Evolutionary conservation across 2,113 vertebrate genomes (phyloP).

Genomic region (Centropristis striata): DNA sequence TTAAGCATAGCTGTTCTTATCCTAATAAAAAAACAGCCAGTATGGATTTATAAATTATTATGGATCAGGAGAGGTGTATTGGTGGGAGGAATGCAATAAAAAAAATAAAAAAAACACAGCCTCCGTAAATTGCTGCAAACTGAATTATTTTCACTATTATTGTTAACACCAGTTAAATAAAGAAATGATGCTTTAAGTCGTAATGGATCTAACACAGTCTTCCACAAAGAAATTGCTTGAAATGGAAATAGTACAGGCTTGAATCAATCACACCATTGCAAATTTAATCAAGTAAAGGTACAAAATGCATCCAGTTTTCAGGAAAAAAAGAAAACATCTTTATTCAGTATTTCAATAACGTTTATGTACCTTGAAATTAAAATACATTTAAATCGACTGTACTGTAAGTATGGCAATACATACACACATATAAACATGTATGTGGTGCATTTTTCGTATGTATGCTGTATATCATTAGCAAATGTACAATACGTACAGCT

Average conservation of each 20-base stretch:
- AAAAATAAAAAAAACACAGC: slow-evolving; percentile 12
- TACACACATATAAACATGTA: slow-evolving; percentile 87
- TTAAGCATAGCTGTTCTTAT: slow-evolving; percentile 92
- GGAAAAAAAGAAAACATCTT: slow-evolving; percentile 74
- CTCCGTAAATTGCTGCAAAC: slow-evolving; percentile 18
- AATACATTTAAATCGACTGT: slow-evolving; percentile 87
- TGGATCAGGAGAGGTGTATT: slow-evolving; percentile 81
- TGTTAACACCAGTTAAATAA: slow-evolving; percentile 13
- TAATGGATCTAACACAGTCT: slow-evolving; percentile 86
- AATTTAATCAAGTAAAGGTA: slow-evolving; percentile 59
- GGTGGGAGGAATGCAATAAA: slow-evolving; percentile 81
- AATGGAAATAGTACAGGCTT: slow-evolving; percentile 57
- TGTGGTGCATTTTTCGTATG: slow-evolving; percentile 83
- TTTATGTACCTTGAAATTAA: slow-evolving; percentile 85
- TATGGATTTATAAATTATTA: slow-evolving; percentile 88
- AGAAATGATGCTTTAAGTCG: slow-evolving; percentile 66
- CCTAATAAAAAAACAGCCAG: slow-evolving; percentile 88
- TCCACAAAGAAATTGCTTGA: slow-evolving; percentile 46
- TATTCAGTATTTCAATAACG: slow-evolving; percentile 83
- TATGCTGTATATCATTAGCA: slow-evolving; percentile 84
- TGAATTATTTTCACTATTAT: slow-evolving; percentile 23
- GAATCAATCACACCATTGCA: slow-evolving; percentile 48
- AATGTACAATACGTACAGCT: slow-evolving; percentile 87
- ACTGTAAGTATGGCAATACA: slow-evolving; percentile 86
- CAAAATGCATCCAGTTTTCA: slow-evolving; percentile 67